These are phyloP conservation scores for Microctenopoma steveboyesi DNA, from an alignment of 2,797 vertebrate species.

Conservation along the genomic window DNA sequence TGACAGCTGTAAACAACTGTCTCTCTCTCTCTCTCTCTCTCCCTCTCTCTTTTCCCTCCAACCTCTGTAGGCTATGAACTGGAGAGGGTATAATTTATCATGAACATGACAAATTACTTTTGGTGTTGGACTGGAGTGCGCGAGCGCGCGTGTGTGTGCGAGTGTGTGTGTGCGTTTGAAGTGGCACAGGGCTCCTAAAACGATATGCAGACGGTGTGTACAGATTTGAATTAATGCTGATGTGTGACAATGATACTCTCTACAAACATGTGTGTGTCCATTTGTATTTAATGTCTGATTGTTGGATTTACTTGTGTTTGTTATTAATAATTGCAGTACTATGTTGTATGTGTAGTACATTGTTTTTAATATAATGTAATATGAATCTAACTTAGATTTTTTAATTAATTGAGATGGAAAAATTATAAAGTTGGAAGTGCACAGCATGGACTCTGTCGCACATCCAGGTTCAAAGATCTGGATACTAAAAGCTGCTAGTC, in stretches of 20 bases:
- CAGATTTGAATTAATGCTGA: conserved; percentile 52
- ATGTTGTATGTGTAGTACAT: neutral
- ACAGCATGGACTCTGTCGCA: too few relatives aligned
- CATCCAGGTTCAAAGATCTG: too few relatives aligned
- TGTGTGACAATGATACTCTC: conserved; percentile 29
- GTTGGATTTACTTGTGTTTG: too few relatives aligned
- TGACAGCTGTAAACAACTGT: conserved; percentile 66
- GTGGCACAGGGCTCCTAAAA: conserved; percentile 49
- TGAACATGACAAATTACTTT: conserved; percentile 81
- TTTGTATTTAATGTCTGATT: neutral
- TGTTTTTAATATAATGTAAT: neutral
- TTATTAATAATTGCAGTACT: neutral
- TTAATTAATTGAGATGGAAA: neutral
- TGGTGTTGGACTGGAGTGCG: conserved; percentile 57
- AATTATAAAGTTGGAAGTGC: too few relatives aligned
- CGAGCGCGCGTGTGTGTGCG: conserved; percentile 20
- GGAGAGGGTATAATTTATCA: conserved; percentile 80
- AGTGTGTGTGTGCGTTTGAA: conserved; percentile 20
- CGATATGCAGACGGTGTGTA: conserved; percentile 63
- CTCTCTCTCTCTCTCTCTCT: conserved; percentile 20
- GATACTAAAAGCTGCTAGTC: too few relatives aligned
- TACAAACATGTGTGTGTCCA: neutral
- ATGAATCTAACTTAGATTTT: too few relatives aligned
- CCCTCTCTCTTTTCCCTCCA: conserved; percentile 14
- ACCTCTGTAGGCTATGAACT: conserved; percentile 70